Evolutionary conservation across 2,888 invertebrate genomes (phyloP), one percentile per base, ranked within the genome.

Genomic region (Troides helena): DNA sequence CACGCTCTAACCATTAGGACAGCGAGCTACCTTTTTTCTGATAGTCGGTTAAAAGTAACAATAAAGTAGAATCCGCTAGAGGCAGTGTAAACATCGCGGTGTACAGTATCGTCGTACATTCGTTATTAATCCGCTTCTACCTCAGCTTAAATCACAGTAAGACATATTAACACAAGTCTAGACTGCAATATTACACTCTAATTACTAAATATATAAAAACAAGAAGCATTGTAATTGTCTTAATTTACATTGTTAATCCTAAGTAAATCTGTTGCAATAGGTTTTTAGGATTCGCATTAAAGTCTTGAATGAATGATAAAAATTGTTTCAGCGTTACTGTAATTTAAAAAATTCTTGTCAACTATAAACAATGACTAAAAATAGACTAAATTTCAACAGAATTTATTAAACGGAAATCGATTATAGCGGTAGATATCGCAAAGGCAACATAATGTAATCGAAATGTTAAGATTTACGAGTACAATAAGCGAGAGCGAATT

Each of bases 81-180:
- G 53, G 23, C 39, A 6, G n/a, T 46, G 62, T 62, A 23, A 25
- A 63, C 30, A 30, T 18, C 7, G 39, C 50, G 53, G 21, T 39
- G 56, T 12, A 46, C 50, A 36, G 25, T 61, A 53, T 36, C 53
- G 21, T 36, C 53, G 36, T 60, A 67, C 67, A 60, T 56, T 21
- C 43, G 21, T 67, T 61, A 67, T 53, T 36, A 60, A 53, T 21
- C 21, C 53, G 39, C 67, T 39, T 17, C 61, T 56, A 25, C 39
- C 53, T 61, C 53, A 46, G 53, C 39, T 30, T 53, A 67, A 30
- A 50, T 61, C 53, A 36, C 61, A 66, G 30, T 67, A 36, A 67
- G 53, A 61, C 61, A 17, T 50, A 67, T 67, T 61, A 67, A 67
- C 53, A 67, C 53, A 14, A 56, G 67, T 67, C 67, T 67, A 67